These are phyloP conservation scores for Latrodectus hesperus DNA, from an alignment of 2,888 invertebrate species.

Conservation along the genomic window DNA sequence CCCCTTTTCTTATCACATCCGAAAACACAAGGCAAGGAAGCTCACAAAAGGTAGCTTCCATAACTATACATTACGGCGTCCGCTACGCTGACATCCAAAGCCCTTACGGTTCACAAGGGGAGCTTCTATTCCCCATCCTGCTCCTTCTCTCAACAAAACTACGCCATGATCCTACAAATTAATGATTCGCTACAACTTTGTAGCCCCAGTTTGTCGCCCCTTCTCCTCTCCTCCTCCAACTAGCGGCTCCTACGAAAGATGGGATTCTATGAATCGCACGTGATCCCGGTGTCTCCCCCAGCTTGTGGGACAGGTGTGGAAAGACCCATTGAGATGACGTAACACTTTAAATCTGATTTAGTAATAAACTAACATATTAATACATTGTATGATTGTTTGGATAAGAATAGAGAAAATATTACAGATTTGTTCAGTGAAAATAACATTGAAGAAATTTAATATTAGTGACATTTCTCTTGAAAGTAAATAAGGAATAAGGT, in stretches of 20 bases:
- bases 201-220: conserved; percentile 5
- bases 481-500: too few species aligned
- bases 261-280: neutral
- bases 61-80: conserved; percentile 54
- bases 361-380: too few species aligned
- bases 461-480: too few species aligned
- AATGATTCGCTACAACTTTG: conserved; percentile 60
- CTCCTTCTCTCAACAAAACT: conserved; percentile 6
- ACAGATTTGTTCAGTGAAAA: too few species aligned
- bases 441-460: too few species aligned
- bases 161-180: conserved; percentile 58
- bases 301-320: neutral
- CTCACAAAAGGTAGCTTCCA: conserved; percentile 60
- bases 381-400: too few species aligned
- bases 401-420: too few species aligned
- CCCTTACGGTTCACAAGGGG: neutral
- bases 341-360: too few species aligned
- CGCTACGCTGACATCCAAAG: conserved; percentile 41
- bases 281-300: neutral
- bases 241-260: neutral
- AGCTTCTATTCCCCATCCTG: neutral
- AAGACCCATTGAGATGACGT: neutral
- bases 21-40: conserved; percentile 12
- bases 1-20: conserved; percentile 4
- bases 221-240: neutral